Evolutionary conservation across 2,888 invertebrate species (phyloP).

Genomic region (Malthinus seriepunctatus): DNA sequence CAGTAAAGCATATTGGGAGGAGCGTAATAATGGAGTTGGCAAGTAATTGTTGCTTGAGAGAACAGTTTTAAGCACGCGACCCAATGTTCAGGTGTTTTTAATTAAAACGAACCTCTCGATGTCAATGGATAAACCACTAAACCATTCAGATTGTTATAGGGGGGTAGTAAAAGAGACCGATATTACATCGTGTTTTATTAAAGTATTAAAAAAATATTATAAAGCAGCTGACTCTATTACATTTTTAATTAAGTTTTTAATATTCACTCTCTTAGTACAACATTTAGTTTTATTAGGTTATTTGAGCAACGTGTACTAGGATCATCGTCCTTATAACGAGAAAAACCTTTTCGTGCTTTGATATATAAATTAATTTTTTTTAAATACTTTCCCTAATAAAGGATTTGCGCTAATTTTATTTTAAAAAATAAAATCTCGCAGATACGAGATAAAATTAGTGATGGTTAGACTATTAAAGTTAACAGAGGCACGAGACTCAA

Average conservation of each 20-base stretch:
- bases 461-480: too few relatives aligned
- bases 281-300: constrained; percentile 20
- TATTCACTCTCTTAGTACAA: constrained; percentile 18
- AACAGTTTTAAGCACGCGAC: constrained; percentile 32
- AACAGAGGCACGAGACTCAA: too few relatives aligned
- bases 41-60: constrained; percentile 27
- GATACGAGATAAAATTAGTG: too few relatives aligned
- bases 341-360: not conserved
- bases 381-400: too few relatives aligned
- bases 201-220: constrained; percentile 15
- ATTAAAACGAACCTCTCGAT: constrained; percentile 34
- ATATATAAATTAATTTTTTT: constrained; percentile 1
- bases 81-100: constrained; percentile 32
- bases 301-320: constrained; percentile 11
- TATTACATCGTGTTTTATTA: constrained; percentile 27
- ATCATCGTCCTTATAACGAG: not conserved
- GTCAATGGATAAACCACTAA: constrained; percentile 27
- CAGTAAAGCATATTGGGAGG: constrained; percentile 17
- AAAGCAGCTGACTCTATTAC: constrained; percentile 25
- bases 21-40: constrained; percentile 17
- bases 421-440: too few relatives aligned
- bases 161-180: constrained; percentile 15
- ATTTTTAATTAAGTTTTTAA: constrained; percentile 29
- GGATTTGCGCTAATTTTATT: too few relatives aligned
- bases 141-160: constrained; percentile 22